phyloP scores from a whole-genome alignment of 2,113 vertebrate species.

The Rhipidura dahli region DNA sequence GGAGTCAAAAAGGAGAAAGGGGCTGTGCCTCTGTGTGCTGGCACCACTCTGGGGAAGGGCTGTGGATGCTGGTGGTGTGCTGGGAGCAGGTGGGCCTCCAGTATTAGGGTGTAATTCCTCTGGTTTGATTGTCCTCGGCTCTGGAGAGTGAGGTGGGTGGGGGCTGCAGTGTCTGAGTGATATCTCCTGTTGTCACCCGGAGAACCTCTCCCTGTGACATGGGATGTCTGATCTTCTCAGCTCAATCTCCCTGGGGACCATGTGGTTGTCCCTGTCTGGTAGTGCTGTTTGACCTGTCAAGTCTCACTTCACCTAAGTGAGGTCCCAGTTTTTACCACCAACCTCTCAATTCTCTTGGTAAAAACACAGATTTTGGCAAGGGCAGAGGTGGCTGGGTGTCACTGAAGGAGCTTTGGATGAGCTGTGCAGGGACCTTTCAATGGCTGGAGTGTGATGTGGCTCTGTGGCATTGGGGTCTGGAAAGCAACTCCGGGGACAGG shows the following conservation, averaged over 20 bases:
- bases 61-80: neutral
- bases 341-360: neutral
- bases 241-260: accelerated
- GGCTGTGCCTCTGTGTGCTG: neutral
- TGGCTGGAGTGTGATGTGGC: neutral
- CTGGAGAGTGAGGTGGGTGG: neutral
- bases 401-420: neutral
- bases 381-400: accelerated
- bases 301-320: neutral
- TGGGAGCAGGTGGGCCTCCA: neutral
- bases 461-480: accelerated
- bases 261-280: neutral
- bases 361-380: neutral
- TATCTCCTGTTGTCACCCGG: neutral
- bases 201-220: accelerated
- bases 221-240: accelerated
- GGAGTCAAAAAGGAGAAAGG: neutral
- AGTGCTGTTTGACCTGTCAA: neutral
- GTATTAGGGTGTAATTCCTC: neutral
- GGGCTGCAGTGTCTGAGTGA: neutral
- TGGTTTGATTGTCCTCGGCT: neutral
- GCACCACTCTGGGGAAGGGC: neutral
- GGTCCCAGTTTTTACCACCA: neutral
- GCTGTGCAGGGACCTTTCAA: no score
- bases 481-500: neutral